phyloP scores from a whole-genome alignment of 53 echinoderm and acorn worm genomes.

The Patiria pectinifera region DNA sequence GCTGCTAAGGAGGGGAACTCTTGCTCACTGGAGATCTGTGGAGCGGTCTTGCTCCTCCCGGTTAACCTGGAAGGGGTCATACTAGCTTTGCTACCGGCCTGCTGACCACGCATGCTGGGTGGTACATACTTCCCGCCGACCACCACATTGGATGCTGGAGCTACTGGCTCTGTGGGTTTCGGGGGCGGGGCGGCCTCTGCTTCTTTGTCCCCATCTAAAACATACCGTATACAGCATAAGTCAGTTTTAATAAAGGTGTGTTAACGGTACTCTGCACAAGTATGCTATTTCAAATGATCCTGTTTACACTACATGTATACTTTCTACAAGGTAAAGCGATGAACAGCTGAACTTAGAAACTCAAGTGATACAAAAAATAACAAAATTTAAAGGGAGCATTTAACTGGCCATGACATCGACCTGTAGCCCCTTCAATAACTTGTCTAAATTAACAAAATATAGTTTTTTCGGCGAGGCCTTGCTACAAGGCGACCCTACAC shows the following conservation, averaged over 20 bases:
- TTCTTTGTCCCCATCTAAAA: conserved; percentile 27
- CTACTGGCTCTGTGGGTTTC: conserved; percentile 25
- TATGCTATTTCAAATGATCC: too few relatives aligned
- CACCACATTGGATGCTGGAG: neutral
- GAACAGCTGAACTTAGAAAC: too few relatives aligned
- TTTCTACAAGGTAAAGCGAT: too few relatives aligned
- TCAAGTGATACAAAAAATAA: too few relatives aligned
- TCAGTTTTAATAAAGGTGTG: neutral
- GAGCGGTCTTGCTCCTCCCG: conserved; percentile 65
- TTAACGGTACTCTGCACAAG: too few relatives aligned
- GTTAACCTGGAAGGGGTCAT: conserved; percentile 31
- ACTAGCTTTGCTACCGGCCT: conserved; percentile 15
- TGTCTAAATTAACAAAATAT: too few relatives aligned
- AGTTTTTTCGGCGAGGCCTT: too few relatives aligned
- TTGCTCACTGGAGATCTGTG: conserved; percentile 84
- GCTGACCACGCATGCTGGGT: conserved; percentile 68
- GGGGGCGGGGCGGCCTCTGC: conserved; percentile 47
- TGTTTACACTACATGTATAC: too few relatives aligned
- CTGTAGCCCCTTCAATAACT: too few relatives aligned
- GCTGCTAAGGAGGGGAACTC: conserved; percentile 95
- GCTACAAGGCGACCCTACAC: too few relatives aligned
- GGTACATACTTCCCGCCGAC: conserved; percentile 84
- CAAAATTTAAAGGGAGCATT: too few relatives aligned
- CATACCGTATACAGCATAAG: neutral
- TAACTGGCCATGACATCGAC: too few relatives aligned